Evolutionary conservation across 2,888 invertebrate species (phyloP).

Genomic region (Protodeltote pygarga): DNA sequence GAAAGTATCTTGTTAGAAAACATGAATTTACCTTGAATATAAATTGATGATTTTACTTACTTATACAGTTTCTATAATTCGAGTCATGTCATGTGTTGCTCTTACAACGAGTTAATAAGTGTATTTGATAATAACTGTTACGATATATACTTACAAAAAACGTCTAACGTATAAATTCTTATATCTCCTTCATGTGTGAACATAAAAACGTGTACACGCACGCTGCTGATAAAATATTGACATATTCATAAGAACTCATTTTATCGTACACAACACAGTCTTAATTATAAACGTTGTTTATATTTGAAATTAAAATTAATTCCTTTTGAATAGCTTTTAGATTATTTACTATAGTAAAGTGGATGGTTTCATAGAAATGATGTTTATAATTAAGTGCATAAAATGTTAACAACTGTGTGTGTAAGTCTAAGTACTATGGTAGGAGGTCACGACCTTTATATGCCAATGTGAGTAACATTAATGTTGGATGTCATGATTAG

Average conservation of each 20-base stretch:
- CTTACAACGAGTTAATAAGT: neutral
- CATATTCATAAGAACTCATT: constrained; percentile 8
- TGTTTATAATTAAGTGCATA: constrained; percentile 46
- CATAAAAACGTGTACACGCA: constrained; percentile 12
- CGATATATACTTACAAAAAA: constrained; percentile 5
- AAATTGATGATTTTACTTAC: neutral
- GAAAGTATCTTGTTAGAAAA: neutral
- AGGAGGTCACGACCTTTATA: constrained; percentile 34
- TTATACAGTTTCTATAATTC: neutral
- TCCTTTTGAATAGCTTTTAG: constrained; percentile 15
- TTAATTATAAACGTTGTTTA: constrained; percentile 46
- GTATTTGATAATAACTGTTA: neutral
- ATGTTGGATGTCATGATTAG: constrained; percentile 63
- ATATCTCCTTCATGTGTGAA: constrained; percentile 3
- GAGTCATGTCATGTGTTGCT: constrained; percentile 4
- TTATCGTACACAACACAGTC: constrained; percentile 29
- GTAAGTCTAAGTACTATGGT: constrained; percentile 30
- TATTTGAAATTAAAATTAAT: constrained; percentile 9
- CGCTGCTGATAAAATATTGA: constrained; percentile 7
- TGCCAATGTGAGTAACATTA: constrained; percentile 54
- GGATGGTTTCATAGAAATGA: constrained; percentile 28
- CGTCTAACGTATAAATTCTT: constrained; percentile 13
- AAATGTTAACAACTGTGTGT: constrained; percentile 34
- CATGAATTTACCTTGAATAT: neutral
- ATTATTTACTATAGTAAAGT: constrained; percentile 22